phyloP scores from a whole-genome alignment of 2,797 vertebrate species.

The Corythornis leucogaster region DNA sequence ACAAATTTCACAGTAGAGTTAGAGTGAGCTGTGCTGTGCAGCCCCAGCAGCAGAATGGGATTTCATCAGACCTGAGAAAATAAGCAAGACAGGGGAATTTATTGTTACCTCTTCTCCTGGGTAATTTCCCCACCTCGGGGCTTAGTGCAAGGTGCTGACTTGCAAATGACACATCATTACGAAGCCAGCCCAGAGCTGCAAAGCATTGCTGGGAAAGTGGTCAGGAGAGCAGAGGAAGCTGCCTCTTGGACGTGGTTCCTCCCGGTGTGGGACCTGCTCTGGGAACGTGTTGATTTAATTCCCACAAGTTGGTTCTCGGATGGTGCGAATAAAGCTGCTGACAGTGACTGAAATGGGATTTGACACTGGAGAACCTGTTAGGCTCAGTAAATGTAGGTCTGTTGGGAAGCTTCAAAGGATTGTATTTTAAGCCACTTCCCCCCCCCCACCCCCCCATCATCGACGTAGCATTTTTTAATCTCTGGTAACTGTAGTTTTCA shows the following conservation, averaged over 20 bases:
- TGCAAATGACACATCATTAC: conserved; percentile 66
- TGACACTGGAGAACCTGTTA: conserved; percentile 52
- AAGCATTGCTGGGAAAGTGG: conserved; percentile 56
- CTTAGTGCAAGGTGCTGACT: conserved; percentile 66
- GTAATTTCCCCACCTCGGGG: conserved; percentile 64
- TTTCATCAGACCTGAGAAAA: conserved; percentile 64
- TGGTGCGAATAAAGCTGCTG: conserved; percentile 60
- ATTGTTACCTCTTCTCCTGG: conserved; percentile 31
- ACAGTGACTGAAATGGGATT: conserved; percentile 61
- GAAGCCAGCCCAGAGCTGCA: conserved; percentile 55
- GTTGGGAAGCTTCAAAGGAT: conserved; percentile 56
- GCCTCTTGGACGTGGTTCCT: conserved; percentile 36
- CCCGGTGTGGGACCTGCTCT: conserved; percentile 29
- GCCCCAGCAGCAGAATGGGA: conserved; percentile 4
- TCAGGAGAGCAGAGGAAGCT: not conserved
- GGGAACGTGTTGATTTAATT: conserved; percentile 60
- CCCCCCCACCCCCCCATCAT: not conserved
- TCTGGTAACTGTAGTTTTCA: conserved; percentile 28
- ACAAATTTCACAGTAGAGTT: conserved; percentile 16
- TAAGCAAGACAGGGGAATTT: conserved; percentile 39
- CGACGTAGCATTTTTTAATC: conserved; percentile 27
- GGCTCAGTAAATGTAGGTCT: conserved; percentile 44
- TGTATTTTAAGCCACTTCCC: conserved; percentile 50
- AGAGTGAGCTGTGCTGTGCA: conserved; percentile 3
- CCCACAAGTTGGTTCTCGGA: conserved; percentile 35